Evolutionary conservation across 2,888 invertebrate genomes (phyloP).

Genomic region (Clanis bilineata): DNA sequence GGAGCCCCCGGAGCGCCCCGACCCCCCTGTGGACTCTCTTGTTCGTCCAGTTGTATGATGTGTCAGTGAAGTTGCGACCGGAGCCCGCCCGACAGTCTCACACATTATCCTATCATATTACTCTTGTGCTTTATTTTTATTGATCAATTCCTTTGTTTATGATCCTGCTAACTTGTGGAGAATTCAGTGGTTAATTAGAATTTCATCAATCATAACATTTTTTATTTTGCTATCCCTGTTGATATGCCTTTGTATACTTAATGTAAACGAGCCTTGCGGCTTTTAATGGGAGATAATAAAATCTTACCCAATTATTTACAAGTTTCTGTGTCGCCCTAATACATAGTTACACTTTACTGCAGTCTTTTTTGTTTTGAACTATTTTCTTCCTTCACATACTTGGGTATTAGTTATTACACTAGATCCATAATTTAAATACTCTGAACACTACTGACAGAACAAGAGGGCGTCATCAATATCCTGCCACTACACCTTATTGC

Average conservation of each 20-base stretch:
- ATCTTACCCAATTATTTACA: conserved; percentile 12
- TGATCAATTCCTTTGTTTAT: conserved; percentile 80
- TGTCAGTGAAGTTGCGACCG: conserved; percentile 12
- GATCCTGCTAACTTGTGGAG: conserved; percentile 78
- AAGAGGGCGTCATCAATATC: conserved; percentile 57
- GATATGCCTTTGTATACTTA: conserved; percentile 73
- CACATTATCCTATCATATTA: conserved; percentile 28
- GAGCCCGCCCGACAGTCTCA: conserved; percentile 47
- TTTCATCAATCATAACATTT: conserved; percentile 78
- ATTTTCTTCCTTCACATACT: background rate
- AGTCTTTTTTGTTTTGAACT: conserved; percentile 14
- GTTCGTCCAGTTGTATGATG: conserved; percentile 8
- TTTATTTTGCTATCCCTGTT: conserved; percentile 80
- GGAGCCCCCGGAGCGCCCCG: conserved; percentile 71
- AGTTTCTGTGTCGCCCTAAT: conserved; percentile 14
- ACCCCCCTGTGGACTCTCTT: conserved; percentile 60
- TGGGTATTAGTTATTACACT: conserved; percentile 11
- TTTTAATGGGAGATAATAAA: conserved; percentile 58
- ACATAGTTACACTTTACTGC: background rate
- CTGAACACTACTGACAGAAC: conserved; percentile 45
- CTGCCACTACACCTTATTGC: background rate
- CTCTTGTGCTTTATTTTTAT: conserved; percentile 56
- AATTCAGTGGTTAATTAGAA: conserved; percentile 79
- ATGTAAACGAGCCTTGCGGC: conserved; percentile 66
- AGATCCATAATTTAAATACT: conserved; percentile 21